Evolutionary conservation across 1,140 invertebrate genomes (phyloP).

Genomic region (Orchesella cincta): DNA sequence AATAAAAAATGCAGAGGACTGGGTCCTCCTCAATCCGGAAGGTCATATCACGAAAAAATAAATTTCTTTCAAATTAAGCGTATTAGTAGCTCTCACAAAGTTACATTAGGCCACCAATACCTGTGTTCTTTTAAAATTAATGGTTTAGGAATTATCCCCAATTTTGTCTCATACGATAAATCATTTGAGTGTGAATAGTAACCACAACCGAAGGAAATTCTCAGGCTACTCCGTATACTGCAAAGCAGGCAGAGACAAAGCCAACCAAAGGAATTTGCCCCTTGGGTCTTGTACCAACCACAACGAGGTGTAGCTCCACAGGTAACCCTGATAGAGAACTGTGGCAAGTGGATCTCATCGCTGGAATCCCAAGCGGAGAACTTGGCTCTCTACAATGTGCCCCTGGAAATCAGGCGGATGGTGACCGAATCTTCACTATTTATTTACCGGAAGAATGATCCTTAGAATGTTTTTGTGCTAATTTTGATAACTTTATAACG

Average conservation of each 20-base stretch:
- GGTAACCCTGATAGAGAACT: conserved; percentile 10
- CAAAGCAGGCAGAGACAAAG: conserved; percentile 4
- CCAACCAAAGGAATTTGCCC: conserved; percentile 2
- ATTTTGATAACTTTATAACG: background rate
- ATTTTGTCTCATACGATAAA: too few species aligned
- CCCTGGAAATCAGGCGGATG: background rate
- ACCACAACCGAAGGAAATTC: background rate
- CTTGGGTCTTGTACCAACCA: background rate
- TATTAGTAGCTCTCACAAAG: too few species aligned
- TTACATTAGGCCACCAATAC: too few species aligned
- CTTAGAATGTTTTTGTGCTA: background rate
- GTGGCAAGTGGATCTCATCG: background rate
- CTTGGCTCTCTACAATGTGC: background rate
- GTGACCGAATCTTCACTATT: background rate
- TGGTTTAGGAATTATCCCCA: too few species aligned
- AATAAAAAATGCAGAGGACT: too few species aligned
- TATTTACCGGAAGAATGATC: conserved; percentile 19
- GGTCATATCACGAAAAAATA: too few species aligned
- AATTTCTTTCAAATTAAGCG: too few species aligned
- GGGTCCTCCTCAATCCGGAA: too few species aligned
- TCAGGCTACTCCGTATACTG: conserved; percentile 13
- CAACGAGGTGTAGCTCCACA: background rate
- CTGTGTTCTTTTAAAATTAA: too few species aligned
- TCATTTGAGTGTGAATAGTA: too few species aligned
- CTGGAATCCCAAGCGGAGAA: background rate